These are phyloP conservation scores for Pachydiplax longipennis DNA, from an alignment of 2,888 invertebrate species.

Conservation along the genomic window DNA sequence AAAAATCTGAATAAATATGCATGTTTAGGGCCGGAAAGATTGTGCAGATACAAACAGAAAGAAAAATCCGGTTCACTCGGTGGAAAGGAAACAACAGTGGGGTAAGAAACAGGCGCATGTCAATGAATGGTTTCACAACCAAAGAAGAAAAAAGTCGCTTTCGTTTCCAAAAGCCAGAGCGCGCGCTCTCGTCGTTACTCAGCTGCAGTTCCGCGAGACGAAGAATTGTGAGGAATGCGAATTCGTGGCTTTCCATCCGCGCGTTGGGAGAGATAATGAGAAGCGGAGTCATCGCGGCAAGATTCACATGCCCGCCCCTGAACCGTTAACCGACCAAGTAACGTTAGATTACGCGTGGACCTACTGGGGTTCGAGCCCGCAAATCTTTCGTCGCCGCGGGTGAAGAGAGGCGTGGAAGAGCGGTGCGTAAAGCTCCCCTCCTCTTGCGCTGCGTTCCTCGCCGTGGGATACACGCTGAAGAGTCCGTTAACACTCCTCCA, in stretches of 20 bases:
- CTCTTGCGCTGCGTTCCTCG: too few species aligned
- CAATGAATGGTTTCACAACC: conserved; percentile 23
- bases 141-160: conserved; percentile 4
- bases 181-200: not conserved
- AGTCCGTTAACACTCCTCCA: too few species aligned
- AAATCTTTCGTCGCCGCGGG: conserved; percentile 3
- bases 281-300: not conserved
- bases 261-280: not conserved
- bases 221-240: not conserved
- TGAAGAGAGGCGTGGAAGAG: not conserved
- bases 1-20: not conserved
- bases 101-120: not conserved
- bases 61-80: not conserved
- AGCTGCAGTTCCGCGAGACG: conserved; percentile 7
- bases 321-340: conserved; percentile 29
- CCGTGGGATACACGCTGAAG: too few species aligned
- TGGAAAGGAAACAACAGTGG: not conserved
- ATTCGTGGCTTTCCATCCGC: not conserved
- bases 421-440: not conserved
- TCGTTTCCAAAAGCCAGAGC: not conserved
- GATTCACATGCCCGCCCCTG: conserved; percentile 1
- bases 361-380: conserved; percentile 31
- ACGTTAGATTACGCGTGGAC: conserved; percentile 34
- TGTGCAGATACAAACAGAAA: not conserved
- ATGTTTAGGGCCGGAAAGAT: not conserved